Conservation (phyloP, 2,113 vertebrate species). For the Ctenomys sociabilis region DNA sequence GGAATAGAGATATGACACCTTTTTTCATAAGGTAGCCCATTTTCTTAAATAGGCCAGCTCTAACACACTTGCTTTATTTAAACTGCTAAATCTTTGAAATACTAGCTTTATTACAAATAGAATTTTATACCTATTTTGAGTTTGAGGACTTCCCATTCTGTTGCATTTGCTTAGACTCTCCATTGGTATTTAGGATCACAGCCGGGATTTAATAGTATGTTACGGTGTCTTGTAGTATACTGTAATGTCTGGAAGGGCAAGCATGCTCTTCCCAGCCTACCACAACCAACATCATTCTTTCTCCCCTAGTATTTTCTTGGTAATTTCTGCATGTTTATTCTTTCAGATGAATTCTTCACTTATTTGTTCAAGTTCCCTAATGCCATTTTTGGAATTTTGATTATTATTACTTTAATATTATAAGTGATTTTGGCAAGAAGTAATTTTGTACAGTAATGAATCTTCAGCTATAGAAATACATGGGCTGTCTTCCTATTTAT, state of each 20-base stretch:
- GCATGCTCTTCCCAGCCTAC: not conserved
- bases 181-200: not conserved
- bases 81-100: not conserved
- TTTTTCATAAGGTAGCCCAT: not conserved
- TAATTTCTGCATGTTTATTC: slow-evolving; percentile 12
- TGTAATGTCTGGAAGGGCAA: slow-evolving; percentile 1
- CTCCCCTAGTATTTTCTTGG: slow-evolving; percentile 48
- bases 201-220: no score
- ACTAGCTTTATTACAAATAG: slow-evolving; percentile 16
- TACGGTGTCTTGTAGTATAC: not conserved
- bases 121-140: slow-evolving; percentile 46
- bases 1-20: not conserved
- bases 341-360: slow-evolving; percentile 60
- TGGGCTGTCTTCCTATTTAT: slow-evolving; percentile 33
- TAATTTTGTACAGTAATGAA: slow-evolving; percentile 26
- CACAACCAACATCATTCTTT: slow-evolving; percentile 9
- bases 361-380: slow-evolving; percentile 55
- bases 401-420: slow-evolving; percentile 58
- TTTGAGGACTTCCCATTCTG: slow-evolving; percentile 34
- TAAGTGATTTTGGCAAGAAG: slow-evolving; percentile 51
- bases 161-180: slow-evolving; percentile 33
- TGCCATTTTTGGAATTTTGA: slow-evolving; percentile 53
- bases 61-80: not conserved
- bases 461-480: slow-evolving; percentile 50
- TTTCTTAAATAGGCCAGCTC: slow-evolving; percentile 50